A percentile compares a stretch with the other conserved stretches of the same genome.
Evolutionary conservation across 2,113 vertebrate genomes (phyloP).

Genomic region (Nipponia nippon): DNA sequence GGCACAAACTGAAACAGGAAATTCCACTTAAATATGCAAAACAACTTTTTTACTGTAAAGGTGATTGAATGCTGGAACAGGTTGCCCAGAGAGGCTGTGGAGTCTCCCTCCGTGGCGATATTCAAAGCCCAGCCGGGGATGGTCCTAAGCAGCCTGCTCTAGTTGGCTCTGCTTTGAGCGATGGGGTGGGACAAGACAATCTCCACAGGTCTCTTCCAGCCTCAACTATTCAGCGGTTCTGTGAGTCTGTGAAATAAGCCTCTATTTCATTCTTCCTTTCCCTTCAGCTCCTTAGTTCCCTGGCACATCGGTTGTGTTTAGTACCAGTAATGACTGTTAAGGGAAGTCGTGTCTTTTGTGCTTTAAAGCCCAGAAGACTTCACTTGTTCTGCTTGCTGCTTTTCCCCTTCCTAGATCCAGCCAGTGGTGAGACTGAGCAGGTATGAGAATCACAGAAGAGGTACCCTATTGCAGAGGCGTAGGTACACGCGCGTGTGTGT

Average conservation of each 20-base stretch:
- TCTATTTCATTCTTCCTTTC: not conserved
- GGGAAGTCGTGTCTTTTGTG: not conserved
- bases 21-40: not conserved
- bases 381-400: not conserved
- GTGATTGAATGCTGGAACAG: not conserved
- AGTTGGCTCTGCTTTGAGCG: not conserved
- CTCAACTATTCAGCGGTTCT: not conserved
- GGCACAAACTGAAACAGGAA: not conserved
- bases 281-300: not conserved
- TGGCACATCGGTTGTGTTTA: not conserved
- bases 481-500: rapidly evolving
- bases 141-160: not conserved
- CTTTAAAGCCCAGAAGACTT: not conserved
- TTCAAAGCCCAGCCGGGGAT: not conserved
- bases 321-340: not conserved
- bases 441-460: not conserved
- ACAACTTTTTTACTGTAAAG: not conserved
- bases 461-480: no score
- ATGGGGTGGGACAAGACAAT: not conserved
- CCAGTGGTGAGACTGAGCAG: not conserved
- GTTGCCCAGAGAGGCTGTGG: not conserved
- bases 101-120: rapidly evolving
- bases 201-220: not conserved
- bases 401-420: not conserved
- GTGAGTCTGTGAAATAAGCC: not conserved